phyloP scores from a whole-genome alignment of 2,797 vertebrate genomes.

The Darevskia mixta region DNA sequence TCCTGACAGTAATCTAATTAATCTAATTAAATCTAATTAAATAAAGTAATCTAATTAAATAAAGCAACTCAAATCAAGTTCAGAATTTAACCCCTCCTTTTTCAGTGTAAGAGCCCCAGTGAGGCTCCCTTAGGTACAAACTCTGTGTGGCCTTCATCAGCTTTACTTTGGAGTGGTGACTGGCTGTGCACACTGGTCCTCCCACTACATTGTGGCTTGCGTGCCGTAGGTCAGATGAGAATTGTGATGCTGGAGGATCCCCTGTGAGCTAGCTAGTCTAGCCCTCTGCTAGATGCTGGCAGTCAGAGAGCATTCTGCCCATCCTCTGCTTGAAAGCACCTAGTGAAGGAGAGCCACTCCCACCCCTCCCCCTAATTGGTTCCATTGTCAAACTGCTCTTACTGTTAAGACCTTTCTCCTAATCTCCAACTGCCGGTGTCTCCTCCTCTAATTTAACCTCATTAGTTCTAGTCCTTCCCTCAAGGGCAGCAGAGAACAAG shows the following conservation, averaged over 20 bases:
- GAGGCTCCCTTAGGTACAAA: background rate
- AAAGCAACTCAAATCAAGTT: too few species aligned
- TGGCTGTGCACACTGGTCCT: background rate
- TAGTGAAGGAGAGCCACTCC: background rate
- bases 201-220: background rate
- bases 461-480: background rate
- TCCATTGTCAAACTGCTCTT: background rate
- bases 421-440: background rate
- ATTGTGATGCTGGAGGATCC: background rate
- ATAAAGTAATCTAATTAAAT: too few species aligned
- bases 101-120: background rate
- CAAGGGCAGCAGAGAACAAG: background rate
- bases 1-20: too few species aligned
- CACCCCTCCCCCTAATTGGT: background rate
- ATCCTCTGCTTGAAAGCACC: background rate
- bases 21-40: too few species aligned
- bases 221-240: background rate
- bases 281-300: too few species aligned
- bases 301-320: background rate
- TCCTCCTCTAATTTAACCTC: background rate
- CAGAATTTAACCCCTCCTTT: too few species aligned
- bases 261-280: background rate
- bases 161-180: background rate
- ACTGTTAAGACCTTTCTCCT: background rate
- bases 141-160: background rate